These are phyloP conservation scores for Galleria mellonella DNA, from an alignment of 1,140 invertebrate species.

Conservation along the genomic window DNA sequence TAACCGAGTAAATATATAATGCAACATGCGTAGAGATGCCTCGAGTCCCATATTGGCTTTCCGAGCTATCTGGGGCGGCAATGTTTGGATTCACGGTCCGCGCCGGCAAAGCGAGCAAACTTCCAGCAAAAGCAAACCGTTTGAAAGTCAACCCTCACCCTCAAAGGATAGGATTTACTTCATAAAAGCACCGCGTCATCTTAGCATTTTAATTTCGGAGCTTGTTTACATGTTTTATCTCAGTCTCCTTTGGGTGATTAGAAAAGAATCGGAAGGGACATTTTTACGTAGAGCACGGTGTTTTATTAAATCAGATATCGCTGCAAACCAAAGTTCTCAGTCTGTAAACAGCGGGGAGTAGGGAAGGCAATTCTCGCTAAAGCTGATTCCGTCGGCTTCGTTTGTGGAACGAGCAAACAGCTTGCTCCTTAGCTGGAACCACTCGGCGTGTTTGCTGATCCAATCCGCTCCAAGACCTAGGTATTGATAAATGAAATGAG, in stretches of 20 bases:
- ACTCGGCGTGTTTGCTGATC: constrained; percentile 2
- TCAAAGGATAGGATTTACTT: constrained; percentile 1
- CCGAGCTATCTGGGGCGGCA: constrained; percentile 3
- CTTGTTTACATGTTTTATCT: constrained; percentile 11
- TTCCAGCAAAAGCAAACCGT: neutral
- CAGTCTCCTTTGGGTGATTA: constrained; percentile 7
- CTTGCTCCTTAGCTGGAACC: neutral
- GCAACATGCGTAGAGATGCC: constrained; percentile 1
- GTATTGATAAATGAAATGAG: neutral
- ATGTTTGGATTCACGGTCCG: constrained; percentile 1
- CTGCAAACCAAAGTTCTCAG: neutral
- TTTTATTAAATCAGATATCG: constrained; percentile 1
- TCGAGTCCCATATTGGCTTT: constrained; percentile 6
- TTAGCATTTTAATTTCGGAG: constrained; percentile 9
- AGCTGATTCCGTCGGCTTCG: neutral
- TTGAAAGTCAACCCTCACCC: neutral
- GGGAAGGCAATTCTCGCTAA: neutral
- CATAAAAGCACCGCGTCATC: neutral
- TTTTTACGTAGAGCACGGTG: constrained; percentile 1
- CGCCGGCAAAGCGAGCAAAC: neutral
- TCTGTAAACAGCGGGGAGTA: too few species aligned
- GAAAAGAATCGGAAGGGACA: constrained; percentile 4
- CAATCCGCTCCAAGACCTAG: neutral
- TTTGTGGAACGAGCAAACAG: constrained; percentile 2
- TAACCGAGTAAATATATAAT: neutral